Percentiles rank a stretch among this genome's conserved stretches.
Evolutionary conservation across 2,113 vertebrate genomes (phyloP).

Genomic region (Platichthys flesus): DNA sequence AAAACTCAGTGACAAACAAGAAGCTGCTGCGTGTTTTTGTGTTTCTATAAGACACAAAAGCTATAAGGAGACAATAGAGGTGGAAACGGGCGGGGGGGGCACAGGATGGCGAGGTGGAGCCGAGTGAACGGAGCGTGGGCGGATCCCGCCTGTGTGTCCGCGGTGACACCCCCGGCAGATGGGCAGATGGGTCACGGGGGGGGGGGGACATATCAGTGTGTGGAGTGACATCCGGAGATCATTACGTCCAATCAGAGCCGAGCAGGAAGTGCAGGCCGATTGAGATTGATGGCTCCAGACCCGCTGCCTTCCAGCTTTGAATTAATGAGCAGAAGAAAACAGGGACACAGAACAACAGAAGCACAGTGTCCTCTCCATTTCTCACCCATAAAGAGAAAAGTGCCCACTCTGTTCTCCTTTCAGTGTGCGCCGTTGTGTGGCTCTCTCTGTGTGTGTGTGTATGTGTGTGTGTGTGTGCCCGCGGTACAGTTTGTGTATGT

Average conservation of each 20-base stretch:
- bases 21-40: too few relatives aligned
- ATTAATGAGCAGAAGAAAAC: conserved; percentile 73
- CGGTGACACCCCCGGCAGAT: conserved; percentile 60
- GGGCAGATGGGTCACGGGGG: conserved; percentile 68
- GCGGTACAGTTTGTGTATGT: not conserved
- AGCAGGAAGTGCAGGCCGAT: conserved; percentile 70
- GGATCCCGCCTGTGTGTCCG: conserved; percentile 57
- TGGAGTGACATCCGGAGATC: conserved; percentile 75
- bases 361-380: conserved; percentile 61
- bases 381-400: conserved; percentile 55
- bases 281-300: conserved; percentile 75
- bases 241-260: conserved; percentile 79
- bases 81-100: not conserved
- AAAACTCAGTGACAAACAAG: not conserved
- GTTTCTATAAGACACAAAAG: not conserved
- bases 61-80: not conserved
- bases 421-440: conserved; percentile 12
- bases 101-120: not conserved
- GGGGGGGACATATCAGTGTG: conserved; percentile 67
- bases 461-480: too few relatives aligned
- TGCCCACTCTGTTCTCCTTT: conserved; percentile 44
- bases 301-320: conserved; percentile 67
- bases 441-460: too few relatives aligned
- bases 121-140: conserved; percentile 62
- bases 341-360: conserved; percentile 70